Evolutionary conservation across 2,888 invertebrate genomes (phyloP), one percentile per base, ranked within the genome.

Genomic region (Drosophila nr. perissopoda): DNA sequence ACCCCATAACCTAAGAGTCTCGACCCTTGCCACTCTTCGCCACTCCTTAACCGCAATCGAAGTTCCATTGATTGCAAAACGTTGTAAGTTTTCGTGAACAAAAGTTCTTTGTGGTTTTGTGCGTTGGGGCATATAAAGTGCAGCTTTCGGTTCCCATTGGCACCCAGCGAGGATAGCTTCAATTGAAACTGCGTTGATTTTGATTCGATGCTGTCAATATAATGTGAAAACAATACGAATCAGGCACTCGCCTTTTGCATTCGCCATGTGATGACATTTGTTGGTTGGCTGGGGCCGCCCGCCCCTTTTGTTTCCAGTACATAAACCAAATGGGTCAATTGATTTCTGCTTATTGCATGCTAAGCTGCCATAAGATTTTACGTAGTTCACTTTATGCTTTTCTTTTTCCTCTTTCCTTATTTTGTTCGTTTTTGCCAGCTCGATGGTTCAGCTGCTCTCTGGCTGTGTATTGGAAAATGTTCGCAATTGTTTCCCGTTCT

Each of bases 261-360:
- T 53, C 25, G 33, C 45, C 62, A 72, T 79, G 78, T 75, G 79
- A 78, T 64, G 79, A 76, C 76, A 72, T 72, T 66, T 63, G 10
- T 40, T 38, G 16, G 57, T n/a, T 7, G 31, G 57, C 13, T 13
- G 36, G 54, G 27, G 36, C 27, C 8, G 8, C 53, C 67, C 71
- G 52, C 62, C 68, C 68, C 66, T 69, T 69, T 69, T 69, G 75
- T 88, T 91, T 87, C 86, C 90, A 85, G 78, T 78, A 90, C 91
- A 91, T 90, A 89, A 90, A 89, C 79, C 86, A 91, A 91, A 82
- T 91, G 86, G 91, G 91, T 91, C 91, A 91, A 90, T 91, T 89
- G 88, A 85, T 90, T 90, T 85, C 83, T 85, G 88, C 86, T 87
- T 84, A 87, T 87, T 87, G 88, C 88, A 85, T 85, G 84, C 77